Evolutionary conservation across 1,140 invertebrate species (phyloP).

Genomic region (Venturia canescens): DNA sequence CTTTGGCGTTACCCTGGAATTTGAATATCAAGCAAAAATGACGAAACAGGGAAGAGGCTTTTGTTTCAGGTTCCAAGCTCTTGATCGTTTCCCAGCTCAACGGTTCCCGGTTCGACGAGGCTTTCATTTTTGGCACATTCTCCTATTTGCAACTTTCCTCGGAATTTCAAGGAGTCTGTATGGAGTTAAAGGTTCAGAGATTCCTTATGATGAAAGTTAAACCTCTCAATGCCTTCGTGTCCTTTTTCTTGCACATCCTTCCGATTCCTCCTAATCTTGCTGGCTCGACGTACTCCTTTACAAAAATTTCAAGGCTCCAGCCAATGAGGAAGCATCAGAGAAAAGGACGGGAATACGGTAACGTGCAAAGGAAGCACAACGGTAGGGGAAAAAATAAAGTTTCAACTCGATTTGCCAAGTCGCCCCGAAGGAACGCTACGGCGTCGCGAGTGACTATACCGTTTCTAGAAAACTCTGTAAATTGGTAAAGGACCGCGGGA

Average conservation of each 20-base stretch:
- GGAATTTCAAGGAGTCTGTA: too few relatives aligned
- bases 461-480: constrained; percentile 2
- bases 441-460: neutral
- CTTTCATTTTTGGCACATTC: too few relatives aligned
- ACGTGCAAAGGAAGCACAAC: neutral
- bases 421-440: neutral
- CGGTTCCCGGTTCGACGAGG: too few relatives aligned
- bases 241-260: neutral
- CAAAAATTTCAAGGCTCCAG: neutral
- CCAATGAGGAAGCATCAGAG: neutral
- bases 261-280: neutral
- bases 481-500: constrained; percentile 1
- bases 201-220: too few relatives aligned
- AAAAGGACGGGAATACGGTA: neutral
- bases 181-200: too few relatives aligned
- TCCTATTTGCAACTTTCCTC: too few relatives aligned
- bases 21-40: too few relatives aligned
- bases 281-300: neutral
- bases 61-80: too few relatives aligned
- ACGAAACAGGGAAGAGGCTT: too few relatives aligned
- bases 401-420: constrained; percentile 19
- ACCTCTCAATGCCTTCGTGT: neutral
- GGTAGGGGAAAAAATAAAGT: neutral
- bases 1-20: too few relatives aligned
- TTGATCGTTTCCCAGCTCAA: too few relatives aligned